A percentile compares a stretch with the other conserved stretches of the same genome.
Conservation (phyloP, 2,113 vertebrate genomes). For the Sus scrofa region DNA sequence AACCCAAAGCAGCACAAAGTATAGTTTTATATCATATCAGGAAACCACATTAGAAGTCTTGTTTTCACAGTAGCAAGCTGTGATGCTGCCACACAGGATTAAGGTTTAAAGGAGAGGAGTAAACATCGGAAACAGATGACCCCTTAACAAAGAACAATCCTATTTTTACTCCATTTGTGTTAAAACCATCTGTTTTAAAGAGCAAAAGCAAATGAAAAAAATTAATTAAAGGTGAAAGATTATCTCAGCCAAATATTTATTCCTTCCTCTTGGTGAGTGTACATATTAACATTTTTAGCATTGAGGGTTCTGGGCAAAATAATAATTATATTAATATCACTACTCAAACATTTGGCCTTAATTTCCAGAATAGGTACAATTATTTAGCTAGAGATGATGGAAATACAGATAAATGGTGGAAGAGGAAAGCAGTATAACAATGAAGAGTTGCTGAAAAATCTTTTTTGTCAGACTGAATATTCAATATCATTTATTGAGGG, state of each 20-base stretch:
- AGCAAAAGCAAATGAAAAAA: slow-evolving; percentile 40
- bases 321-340: not conserved
- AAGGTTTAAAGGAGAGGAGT: not conserved
- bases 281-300: slow-evolving; percentile 37
- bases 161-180: slow-evolving; percentile 33
- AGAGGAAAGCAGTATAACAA: not conserved
- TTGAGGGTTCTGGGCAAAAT: not conserved
- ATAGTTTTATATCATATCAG: not conserved
- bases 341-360: not conserved
- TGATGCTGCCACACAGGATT: not conserved
- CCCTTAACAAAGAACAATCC: not conserved
- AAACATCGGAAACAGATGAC: not conserved
- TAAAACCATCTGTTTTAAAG: slow-evolving; percentile 10
- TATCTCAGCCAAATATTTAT: not conserved
- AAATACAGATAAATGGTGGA: not conserved
- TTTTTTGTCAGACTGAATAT: not conserved
- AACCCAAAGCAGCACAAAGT: not conserved
- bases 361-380: not conserved
- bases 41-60: not conserved
- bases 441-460: not conserved
- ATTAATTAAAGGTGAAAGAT: slow-evolving; percentile 30
- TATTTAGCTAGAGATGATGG: not conserved
- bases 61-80: not conserved
- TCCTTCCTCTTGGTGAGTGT: not conserved
- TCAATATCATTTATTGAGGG: not conserved